Conservation (phyloP, 2,113 vertebrate species). For the Sinocyclocheilus grahami region DNA sequence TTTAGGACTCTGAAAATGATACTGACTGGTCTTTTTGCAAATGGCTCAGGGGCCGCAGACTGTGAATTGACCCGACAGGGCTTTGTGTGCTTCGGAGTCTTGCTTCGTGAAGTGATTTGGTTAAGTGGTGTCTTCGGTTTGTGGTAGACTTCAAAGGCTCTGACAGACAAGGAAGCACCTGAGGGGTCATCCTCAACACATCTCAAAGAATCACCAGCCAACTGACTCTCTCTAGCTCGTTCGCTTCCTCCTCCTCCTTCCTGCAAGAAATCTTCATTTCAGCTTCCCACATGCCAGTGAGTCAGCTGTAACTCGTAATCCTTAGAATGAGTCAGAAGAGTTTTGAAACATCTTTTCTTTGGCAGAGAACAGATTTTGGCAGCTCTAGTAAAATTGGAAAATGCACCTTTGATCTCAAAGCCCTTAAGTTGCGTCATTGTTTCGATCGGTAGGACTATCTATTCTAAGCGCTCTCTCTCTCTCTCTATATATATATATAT, state of each 20-base stretch:
- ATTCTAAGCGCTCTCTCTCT: neutral
- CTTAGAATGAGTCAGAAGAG: constrained; percentile 29
- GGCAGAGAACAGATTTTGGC: neutral
- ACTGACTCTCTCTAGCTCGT: neutral
- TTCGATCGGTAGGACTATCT: neutral
- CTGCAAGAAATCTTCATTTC: constrained; percentile 4
- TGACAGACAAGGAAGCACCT: constrained; percentile 36
- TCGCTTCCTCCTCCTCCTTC: neutral
- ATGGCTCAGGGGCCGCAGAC: neutral
- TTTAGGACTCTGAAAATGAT: neutral
- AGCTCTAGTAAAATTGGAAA: neutral
- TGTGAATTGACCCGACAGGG: constrained; percentile 1
- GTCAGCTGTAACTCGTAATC: constrained; percentile 31
- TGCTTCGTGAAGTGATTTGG: neutral
- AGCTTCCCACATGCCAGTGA: constrained; percentile 30
- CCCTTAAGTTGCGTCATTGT: neutral
- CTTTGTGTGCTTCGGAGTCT: neutral
- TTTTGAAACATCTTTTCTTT: constrained; percentile 16
- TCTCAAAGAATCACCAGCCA: constrained; percentile 35
- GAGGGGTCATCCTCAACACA: constrained; percentile 26
- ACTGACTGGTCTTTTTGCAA: neutral
- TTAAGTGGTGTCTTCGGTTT: constrained; percentile 29
- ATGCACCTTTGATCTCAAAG: neutral
- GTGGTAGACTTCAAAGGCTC: constrained; percentile 38
- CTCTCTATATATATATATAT: neutral